Conservation (phyloP, 2,113 vertebrate species). For the Hydropotes inermis region DNA sequence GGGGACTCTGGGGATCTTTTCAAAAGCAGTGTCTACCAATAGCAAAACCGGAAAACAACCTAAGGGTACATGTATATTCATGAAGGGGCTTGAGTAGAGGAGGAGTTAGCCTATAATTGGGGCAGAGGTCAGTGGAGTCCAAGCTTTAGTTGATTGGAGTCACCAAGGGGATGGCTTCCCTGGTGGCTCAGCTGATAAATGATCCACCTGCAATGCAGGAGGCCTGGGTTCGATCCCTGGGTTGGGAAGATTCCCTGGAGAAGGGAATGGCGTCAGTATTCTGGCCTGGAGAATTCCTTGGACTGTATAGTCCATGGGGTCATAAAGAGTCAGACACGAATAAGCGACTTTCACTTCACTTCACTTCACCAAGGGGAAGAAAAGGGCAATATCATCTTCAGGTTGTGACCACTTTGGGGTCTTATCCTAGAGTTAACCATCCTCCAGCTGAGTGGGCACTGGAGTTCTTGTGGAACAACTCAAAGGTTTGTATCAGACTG, state of each 20-base stretch:
- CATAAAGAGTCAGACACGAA: not conserved
- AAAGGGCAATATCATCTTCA: not conserved
- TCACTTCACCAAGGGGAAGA: not conserved
- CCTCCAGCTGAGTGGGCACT: not conserved
- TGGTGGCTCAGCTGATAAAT: not conserved
- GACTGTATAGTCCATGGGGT: not conserved
- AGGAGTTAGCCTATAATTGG: not conserved
- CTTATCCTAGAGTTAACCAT: not conserved
- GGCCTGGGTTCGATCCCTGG: not conserved
- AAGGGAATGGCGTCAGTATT: not conserved
- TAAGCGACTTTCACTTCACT: not conserved
- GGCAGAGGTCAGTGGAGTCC: not conserved
- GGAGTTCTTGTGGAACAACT: not conserved
- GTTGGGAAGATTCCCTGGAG: not conserved
- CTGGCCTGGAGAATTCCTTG: not conserved
- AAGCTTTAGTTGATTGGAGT: not conserved
- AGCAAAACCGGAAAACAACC: not conserved
- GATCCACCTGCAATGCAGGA: not conserved
- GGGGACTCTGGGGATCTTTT: not conserved
- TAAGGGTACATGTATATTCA: not conserved
- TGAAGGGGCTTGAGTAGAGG: not conserved
- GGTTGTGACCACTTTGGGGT: not conserved
- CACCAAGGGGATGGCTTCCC: not conserved
- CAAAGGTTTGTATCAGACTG: not conserved
- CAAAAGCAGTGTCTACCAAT: not conserved